Evolutionary conservation across 2,888 invertebrate genomes (phyloP).

Genomic region (Pasiphila rectangulata): DNA sequence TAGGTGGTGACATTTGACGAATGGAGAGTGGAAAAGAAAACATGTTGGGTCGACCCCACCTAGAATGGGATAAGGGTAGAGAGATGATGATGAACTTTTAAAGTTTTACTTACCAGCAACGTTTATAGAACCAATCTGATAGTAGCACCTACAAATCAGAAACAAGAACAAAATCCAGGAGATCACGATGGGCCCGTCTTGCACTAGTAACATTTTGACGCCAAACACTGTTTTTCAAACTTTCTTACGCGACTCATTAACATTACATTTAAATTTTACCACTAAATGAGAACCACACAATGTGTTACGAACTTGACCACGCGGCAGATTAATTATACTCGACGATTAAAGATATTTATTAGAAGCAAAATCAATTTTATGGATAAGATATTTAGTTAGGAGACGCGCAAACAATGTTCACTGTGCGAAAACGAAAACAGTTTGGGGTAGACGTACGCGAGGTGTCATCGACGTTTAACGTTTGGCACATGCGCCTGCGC

Average conservation of each 20-base stretch:
- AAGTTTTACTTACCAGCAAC: conserved; percentile 50
- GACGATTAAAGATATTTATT: no score
- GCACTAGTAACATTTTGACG: no score
- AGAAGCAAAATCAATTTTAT: no score
- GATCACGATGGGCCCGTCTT: conserved; percentile 68
- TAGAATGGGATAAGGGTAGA: no score
- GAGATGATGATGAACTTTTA: no score
- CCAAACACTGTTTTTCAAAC: no score
- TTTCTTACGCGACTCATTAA: no score
- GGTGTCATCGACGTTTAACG: conserved; percentile 64
- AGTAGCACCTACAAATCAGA: conserved; percentile 70
- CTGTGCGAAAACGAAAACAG: conserved; percentile 40
- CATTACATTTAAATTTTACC: conserved; percentile 54
- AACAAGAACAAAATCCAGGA: conserved; percentile 72
- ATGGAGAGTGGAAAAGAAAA: no score
- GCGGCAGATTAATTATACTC: conserved; percentile 18
- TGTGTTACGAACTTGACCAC: conserved; percentile 14
- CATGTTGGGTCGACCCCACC: no score
- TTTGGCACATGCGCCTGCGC: conserved; percentile 69
- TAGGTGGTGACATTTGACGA: no score
- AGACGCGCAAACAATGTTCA: conserved; percentile 28
- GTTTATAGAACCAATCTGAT: conserved; percentile 54
- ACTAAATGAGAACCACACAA: conserved; percentile 25
- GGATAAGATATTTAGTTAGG: no score
- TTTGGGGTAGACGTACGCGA: conserved; percentile 66